Percentiles rank a stretch among this genome's conserved stretches.
Conservation (phyloP, 1,140 invertebrate genomes). For the Listronotus oregonensis region DNA sequence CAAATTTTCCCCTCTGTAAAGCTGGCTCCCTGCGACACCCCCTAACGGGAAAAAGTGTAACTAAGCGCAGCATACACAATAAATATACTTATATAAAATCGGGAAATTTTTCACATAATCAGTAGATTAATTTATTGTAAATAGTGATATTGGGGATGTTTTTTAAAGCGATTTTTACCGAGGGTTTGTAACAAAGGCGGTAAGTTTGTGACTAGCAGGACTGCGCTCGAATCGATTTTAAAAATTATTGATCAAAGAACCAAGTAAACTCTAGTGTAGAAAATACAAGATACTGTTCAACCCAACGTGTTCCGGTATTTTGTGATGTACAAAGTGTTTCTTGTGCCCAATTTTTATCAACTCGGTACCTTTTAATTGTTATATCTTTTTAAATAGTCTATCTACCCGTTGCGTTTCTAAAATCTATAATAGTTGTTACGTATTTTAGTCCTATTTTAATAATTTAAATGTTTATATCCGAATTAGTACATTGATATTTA, state of each 20-base stretch:
- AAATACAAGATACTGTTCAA: slow-evolving; percentile 30
- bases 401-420: slow-evolving; percentile 26
- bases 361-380: slow-evolving; percentile 40
- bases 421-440: slow-evolving; percentile 15
- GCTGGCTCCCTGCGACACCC: slow-evolving; percentile 24
- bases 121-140: slow-evolving; percentile 1
- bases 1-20: slow-evolving; percentile 40
- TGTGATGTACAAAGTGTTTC: slow-evolving; percentile 44
- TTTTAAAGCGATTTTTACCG: neutral
- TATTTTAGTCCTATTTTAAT: slow-evolving; percentile 19
- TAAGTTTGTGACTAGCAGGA: too few relatives aligned
- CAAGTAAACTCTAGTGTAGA: slow-evolving; percentile 37
- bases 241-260: slow-evolving; percentile 49
- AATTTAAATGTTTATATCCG: slow-evolving; percentile 27
- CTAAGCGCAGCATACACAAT: slow-evolving; percentile 45
- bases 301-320: slow-evolving; percentile 49
- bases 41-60: slow-evolving; percentile 45
- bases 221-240: slow-evolving; percentile 49
- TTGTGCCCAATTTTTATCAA: slow-evolving; percentile 25
- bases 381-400: slow-evolving; percentile 37
- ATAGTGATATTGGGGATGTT: neutral
- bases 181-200: too few relatives aligned
- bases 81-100: slow-evolving; percentile 42
- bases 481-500: slow-evolving; percentile 13
- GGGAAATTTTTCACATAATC: slow-evolving; percentile 8